Evolutionary conservation across 2,888 invertebrate species (phyloP), one percentile per base, ranked within the genome.

Genomic region (Coleophora flavipennella): DNA sequence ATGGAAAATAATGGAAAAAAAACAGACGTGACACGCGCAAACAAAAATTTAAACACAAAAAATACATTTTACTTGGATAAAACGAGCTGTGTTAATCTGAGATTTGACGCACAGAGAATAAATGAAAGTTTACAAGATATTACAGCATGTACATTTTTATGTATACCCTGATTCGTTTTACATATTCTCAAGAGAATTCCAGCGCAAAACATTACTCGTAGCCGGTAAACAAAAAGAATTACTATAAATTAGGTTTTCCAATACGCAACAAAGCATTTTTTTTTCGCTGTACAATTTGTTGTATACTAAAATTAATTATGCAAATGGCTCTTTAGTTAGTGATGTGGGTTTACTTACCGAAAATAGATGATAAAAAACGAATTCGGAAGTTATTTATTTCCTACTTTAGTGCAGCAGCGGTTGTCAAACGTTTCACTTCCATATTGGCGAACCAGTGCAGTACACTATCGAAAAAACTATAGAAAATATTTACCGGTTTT

Each of bases 371-470:
- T 59, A 53, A 62, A 62, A 61, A 67, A 62, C 61, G 61, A 71
- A 67, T 66, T 67, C 60, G 55, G 53, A 62, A 69, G 55, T 67
- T 79, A 79, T 80, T 76, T 80, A 78, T 73, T 76, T 79, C 65
- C 62, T 66, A 71, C 64, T 68, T 69, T 63, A 64, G 67, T 60
- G 62, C 62, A 64, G 62, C 62, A 64, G 68, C 68, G 64, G 69
- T 75, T 80, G 79, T 77, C 83, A 80, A 67, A 74, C 75, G 73
- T 71, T 72, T 71, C 67, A 69, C 74, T 74, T 71, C 81, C 80
- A 80, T 81, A 70, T 78, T 83, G 78, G 67, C 61, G 66, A 68
- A 53, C 51, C 71, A 79, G 77, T 73, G 78, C 48, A n/a, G 34
- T 52, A 40, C 41, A 48, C 13, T 13, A 38, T 33, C 33, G 42